Evolutionary conservation across 2,797 vertebrate species (phyloP).

Genomic region (Alauda arvensis): DNA sequence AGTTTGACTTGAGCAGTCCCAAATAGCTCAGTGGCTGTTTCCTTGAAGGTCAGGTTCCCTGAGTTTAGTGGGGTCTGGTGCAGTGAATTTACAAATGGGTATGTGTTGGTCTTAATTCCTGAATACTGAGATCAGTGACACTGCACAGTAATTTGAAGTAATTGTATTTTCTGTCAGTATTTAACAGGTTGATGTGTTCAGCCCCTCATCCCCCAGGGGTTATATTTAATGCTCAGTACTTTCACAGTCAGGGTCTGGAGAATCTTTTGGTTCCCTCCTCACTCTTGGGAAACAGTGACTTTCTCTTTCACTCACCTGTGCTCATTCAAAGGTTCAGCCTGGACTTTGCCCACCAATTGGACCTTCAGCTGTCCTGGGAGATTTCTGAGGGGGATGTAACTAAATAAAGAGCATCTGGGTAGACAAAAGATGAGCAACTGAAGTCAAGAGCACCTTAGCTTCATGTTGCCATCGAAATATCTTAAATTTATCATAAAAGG

Average conservation of each 20-base stretch:
- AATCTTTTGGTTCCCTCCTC: neutral
- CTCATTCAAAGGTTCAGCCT: neutral
- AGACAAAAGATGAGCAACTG: neutral
- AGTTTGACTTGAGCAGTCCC: neutral
- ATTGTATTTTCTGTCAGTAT: neutral
- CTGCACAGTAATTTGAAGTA: neutral
- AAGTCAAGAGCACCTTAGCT: neutral
- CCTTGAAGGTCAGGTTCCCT: neutral
- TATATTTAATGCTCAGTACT: neutral
- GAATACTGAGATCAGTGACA: neutral
- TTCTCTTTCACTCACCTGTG: neutral
- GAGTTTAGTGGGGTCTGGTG: neutral
- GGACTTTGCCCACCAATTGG: neutral
- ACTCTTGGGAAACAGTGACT: neutral
- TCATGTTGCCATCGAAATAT: fast-evolving
- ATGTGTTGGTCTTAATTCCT: neutral
- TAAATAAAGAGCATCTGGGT: neutral
- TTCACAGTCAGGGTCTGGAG: neutral
- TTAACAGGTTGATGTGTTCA: neutral
- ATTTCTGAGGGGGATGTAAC: neutral
- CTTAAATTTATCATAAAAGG: neutral
- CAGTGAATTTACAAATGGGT: neutral
- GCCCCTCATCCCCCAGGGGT: neutral
- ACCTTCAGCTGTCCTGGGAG: neutral
- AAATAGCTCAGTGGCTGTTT: neutral